These are phyloP conservation scores for Pristionchus mayeri DNA, from an alignment of 2,888 invertebrate species.

Conservation along the genomic window DNA sequence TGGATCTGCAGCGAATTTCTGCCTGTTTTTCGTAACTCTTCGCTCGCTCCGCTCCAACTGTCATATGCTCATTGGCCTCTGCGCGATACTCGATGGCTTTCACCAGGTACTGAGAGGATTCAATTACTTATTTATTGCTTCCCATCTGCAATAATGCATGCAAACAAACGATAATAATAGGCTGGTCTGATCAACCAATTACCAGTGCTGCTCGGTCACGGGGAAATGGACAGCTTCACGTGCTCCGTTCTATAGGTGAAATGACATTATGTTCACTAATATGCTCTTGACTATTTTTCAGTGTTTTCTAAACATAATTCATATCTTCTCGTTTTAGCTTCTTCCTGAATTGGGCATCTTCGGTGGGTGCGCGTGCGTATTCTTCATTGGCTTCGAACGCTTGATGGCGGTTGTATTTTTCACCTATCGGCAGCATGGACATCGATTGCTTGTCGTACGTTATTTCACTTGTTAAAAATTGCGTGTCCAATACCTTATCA, in stretches of 20 bases:
- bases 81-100: not conserved
- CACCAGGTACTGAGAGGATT: not conserved
- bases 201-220: not conserved
- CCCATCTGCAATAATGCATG: too few relatives aligned
- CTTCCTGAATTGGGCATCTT: not conserved
- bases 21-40: not conserved
- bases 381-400: not conserved
- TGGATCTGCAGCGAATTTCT: not conserved
- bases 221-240: not conserved
- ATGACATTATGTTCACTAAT: too few relatives aligned
- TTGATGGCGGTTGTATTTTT: not conserved
- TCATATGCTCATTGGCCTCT: not conserved
- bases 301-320: too few relatives aligned
- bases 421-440: too few relatives aligned
- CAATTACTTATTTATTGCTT: too few relatives aligned
- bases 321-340: not conserved
- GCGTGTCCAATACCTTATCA: too few relatives aligned
- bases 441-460: too few relatives aligned
- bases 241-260: not conserved
- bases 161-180: not conserved
- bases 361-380: conserved; percentile 5
- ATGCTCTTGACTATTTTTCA: too few relatives aligned
- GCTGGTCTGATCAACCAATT: conserved; percentile 10
- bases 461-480: too few relatives aligned
- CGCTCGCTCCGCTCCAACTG: not conserved